Percentiles rank a stretch among this genome's conserved stretches.
Conservation (phyloP, 1,140 invertebrate genomes). For the Drosophila miranda region DNA sequence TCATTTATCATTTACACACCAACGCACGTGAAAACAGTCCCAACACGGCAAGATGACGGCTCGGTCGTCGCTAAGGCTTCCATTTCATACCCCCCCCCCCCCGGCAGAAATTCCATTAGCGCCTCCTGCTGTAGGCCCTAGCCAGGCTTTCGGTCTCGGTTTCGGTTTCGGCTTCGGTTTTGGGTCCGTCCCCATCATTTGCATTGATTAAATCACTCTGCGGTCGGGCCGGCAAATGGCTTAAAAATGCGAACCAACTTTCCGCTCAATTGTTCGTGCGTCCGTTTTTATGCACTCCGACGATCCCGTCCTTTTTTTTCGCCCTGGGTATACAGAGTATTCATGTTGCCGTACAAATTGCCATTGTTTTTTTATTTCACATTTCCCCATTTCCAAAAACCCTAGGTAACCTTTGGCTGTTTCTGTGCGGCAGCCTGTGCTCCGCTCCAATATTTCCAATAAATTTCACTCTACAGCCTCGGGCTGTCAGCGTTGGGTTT, state of each 20-base stretch:
- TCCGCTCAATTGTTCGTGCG: slow-evolving; percentile 63
- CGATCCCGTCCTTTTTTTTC: slow-evolving; percentile 12
- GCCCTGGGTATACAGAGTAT: neutral
- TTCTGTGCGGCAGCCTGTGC: slow-evolving; percentile 35
- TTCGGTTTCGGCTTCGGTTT: neutral
- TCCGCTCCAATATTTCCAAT: slow-evolving; percentile 35
- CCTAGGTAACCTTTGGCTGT: slow-evolving; percentile 48
- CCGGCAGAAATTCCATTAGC: slow-evolving; percentile 54
- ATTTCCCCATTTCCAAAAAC: neutral
- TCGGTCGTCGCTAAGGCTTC: slow-evolving; percentile 28
- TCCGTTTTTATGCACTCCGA: slow-evolving; percentile 48
- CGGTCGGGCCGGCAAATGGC: slow-evolving; percentile 63
- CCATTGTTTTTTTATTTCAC: slow-evolving; percentile 41
- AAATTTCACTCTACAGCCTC: slow-evolving; percentile 30
- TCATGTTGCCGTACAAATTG: slow-evolving; percentile 57
- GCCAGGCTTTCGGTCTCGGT: too few relatives aligned
- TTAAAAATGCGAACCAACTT: slow-evolving; percentile 60
- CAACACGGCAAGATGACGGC: slow-evolving; percentile 53
- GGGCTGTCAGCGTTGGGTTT: slow-evolving; percentile 10
- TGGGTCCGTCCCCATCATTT: slow-evolving; percentile 43
- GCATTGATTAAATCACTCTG: slow-evolving; percentile 79
- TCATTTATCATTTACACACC: slow-evolving; percentile 80
- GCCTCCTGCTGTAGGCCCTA: slow-evolving; percentile 50
- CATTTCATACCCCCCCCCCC: slow-evolving; percentile 28
- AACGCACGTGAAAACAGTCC: slow-evolving; percentile 68